Evolutionary conservation across 2,888 invertebrate genomes (phyloP).

Genomic region (Ectropis crepuscularia): DNA sequence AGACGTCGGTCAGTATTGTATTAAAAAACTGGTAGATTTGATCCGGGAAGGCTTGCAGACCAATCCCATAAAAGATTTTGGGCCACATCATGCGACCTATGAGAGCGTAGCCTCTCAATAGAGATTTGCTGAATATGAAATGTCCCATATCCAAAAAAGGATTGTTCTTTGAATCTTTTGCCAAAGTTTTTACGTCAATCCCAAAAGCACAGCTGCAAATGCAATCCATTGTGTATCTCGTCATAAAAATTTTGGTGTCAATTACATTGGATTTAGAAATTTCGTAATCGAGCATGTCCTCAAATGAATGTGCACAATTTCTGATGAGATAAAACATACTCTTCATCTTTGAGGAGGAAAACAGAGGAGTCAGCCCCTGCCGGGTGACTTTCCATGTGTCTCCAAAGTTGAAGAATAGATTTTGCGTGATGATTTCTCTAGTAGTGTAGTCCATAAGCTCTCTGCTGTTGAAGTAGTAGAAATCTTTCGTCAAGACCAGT

Average conservation of each 20-base stretch:
- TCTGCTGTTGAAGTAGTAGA: conserved; percentile 49
- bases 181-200: conserved; percentile 51
- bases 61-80: conserved; percentile 49
- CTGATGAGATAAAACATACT: conserved; percentile 53
- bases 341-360: conserved; percentile 50
- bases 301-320: conserved; percentile 44
- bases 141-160: conserved; percentile 49
- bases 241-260: conserved; percentile 43
- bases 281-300: conserved; percentile 42
- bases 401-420: conserved; percentile 49
- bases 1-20: conserved; percentile 49
- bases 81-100: conserved; percentile 53
- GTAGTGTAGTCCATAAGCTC: conserved; percentile 42
- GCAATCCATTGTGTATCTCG: conserved; percentile 53
- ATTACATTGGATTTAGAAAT: conserved; percentile 29
- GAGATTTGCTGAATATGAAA: conserved; percentile 41
- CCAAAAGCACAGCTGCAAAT: conserved; percentile 54
- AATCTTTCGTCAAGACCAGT: conserved; percentile 49
- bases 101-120: conserved; percentile 38
- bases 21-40: conserved; percentile 49
- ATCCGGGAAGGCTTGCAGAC: conserved; percentile 43
- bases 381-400: conserved; percentile 50
- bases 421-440: conserved; percentile 44
- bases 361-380: conserved; percentile 50
- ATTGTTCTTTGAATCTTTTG: conserved; percentile 42